Evolutionary conservation across 1,140 invertebrate species (phyloP), one percentile per base, ranked within the genome.

Genomic region (Lasioglossum baleicum): DNA sequence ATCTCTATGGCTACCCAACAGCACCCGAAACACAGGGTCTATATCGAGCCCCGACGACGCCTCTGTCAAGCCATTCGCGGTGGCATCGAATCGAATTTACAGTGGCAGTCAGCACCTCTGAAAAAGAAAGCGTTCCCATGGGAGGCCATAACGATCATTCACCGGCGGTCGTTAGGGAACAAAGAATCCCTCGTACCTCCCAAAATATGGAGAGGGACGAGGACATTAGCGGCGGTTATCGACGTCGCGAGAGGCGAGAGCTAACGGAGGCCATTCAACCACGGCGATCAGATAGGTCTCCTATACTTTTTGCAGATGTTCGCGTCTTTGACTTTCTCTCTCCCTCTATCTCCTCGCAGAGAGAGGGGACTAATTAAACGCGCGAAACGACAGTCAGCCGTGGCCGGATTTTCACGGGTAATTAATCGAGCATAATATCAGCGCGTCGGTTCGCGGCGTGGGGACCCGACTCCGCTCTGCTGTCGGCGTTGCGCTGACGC

Each of bases 381-480:
- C 35, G 35, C 17, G 35, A n/a, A n/a, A n/a, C 56, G 75, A 72
- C 63, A 53, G 20, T 51, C 58, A 71, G 75, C 61, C 68, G 66
- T 44, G 75, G 58, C n/a, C 58, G 75, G 44, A 72, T 71, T 78
- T 78, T 78, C 75, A 78, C 75, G 67, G 68, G 44, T 72, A 78
- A 78, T 78, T 78, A 78, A 78, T 78, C 75, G 75, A 64, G 75
- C 58, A 78, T 72, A 78, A 78, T 78, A 64, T 71, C 75, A 48
- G 58, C 66, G 67, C 75, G 53, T 48, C 75, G 66, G 22, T 68
- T 75, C 64, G 56, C 20, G 42, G 66, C 40, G 64, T 35, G 35
- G 40, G 44, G 48, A 58, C 7, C 35, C 2, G 2, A 35, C 13
- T 48, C 7, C 35, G 35, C 35, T 35, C 35, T 11, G 31, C 40